Evolutionary conservation across 2,888 invertebrate species (phyloP).

Genomic region (Lithosia quadra): DNA sequence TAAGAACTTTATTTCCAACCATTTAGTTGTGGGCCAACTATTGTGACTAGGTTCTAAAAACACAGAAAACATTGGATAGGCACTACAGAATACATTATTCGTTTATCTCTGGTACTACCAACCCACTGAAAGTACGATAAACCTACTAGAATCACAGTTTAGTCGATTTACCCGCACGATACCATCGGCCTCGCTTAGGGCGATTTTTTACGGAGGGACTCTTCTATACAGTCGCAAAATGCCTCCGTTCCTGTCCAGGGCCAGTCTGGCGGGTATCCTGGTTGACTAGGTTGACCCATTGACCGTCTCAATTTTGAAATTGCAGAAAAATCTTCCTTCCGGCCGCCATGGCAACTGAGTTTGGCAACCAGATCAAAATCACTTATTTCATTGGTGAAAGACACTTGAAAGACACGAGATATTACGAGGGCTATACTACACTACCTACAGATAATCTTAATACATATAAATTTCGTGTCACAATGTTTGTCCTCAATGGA

Average conservation of each 20-base stretch:
- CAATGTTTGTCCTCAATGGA: too few species aligned
- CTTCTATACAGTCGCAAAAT: background rate
- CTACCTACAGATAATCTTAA: too few species aligned
- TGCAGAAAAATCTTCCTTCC: background rate
- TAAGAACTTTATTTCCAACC: background rate
- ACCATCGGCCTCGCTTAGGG: background rate
- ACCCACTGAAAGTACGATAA: background rate
- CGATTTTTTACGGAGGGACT: background rate
- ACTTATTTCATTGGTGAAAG: too few species aligned
- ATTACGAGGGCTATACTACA: too few species aligned
- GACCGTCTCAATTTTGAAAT: background rate
- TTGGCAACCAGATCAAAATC: too few species aligned
- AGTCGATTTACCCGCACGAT: background rate
- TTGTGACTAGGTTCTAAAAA: background rate
- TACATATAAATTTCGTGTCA: too few species aligned
- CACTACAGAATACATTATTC: too few species aligned
- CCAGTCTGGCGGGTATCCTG: background rate
- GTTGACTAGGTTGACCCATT: background rate
- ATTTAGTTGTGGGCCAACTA: background rate
- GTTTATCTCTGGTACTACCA: background rate
- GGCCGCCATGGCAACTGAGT: background rate
- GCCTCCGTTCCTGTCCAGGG: background rate
- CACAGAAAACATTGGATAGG: background rate
- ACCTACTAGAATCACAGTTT: slow-evolving; percentile 1
- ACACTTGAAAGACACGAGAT: too few species aligned